Evolutionary conservation across 2,888 invertebrate species (phyloP).

Genomic region (Aphidius colemani): DNA sequence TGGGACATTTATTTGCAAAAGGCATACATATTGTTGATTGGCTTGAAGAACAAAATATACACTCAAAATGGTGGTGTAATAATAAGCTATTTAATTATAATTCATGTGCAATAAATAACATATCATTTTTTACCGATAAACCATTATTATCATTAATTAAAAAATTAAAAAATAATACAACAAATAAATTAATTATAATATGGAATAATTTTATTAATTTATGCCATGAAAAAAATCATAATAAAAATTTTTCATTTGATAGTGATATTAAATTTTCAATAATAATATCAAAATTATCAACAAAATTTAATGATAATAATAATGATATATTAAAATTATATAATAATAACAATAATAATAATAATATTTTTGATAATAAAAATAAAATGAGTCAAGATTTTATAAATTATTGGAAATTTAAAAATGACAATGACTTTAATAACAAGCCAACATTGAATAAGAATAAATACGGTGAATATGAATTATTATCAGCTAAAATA

Average conservation of each 20-base stretch:
- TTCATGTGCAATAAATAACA: neutral
- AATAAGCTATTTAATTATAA: neutral
- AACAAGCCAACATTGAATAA: too few species aligned
- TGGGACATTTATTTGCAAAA: slow-evolving; percentile 50
- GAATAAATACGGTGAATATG: too few species aligned
- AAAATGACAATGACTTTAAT: too few species aligned
- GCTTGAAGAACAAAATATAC: slow-evolving; percentile 40
- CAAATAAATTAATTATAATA: neutral
- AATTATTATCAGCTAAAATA: too few species aligned
- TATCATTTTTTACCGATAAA: neutral
- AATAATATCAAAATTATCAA: neutral
- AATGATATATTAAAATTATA: neutral
- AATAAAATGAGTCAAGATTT: too few species aligned
- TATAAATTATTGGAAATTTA: too few species aligned
- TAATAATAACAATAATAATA: too few species aligned
- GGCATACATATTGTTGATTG: slow-evolving; percentile 51
- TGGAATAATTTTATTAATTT: neutral
- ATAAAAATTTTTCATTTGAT: neutral
- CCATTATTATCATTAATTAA: slow-evolving; percentile 3
- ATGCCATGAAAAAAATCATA: neutral
- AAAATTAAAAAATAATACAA: neutral
- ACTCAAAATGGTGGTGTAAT: slow-evolving; percentile 44
- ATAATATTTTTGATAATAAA: too few species aligned
- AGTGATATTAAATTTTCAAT: neutral
- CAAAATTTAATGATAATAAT: neutral